Evolutionary conservation across 1,140 invertebrate species (phyloP), one percentile per base, ranked within the genome.

Genomic region (Calephelis nemesis): DNA sequence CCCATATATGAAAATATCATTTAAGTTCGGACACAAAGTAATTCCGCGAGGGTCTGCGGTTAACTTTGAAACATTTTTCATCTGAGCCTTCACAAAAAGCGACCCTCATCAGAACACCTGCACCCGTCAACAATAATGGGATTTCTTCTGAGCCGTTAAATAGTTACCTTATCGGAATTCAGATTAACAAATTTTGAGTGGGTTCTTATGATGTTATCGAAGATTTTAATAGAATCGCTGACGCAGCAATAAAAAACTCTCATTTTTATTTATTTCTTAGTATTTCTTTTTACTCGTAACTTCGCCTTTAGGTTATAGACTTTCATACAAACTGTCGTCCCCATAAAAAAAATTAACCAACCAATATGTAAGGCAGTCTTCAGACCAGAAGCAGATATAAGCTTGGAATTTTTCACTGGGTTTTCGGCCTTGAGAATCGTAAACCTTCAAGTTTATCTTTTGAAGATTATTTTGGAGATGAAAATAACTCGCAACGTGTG

Each of bases 101-200:
- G 54, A 76, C 72, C 72, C 72, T 76, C 68, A 63, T 76, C 72
- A 66, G 42, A 66, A 45, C 65, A 70, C 72, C 72, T 73, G 74
- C 69, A 58, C 66, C 71, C 58, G 60, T 74, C 69, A 72, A 67
- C 65, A 70, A 64, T 72, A 72, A 74, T 69, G 49, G 30, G 65
- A 67, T 67, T 70, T 73, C 68, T 70, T 63, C 65, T 64, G 47
- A 49, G 39, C 63, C 47, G 48, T 42, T 60, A 50, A 19, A 47
- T 65, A 62, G 58, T 62, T 47, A 39, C 62, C 54, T 30, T 67
- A 58, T 58, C 54, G 30, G 12, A 58, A 58, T 58, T 58, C 15
- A 30, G 54, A 58, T 58, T 58, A 58, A 58, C 54, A 39, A 58
- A 58, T 58, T 58, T 58, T n/a, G 54, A 58, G 11, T 58, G 54